Evolutionary conservation across 2,888 invertebrate species (phyloP), one percentile per base, ranked within the genome.

Genomic region (Tipula vernalis): DNA sequence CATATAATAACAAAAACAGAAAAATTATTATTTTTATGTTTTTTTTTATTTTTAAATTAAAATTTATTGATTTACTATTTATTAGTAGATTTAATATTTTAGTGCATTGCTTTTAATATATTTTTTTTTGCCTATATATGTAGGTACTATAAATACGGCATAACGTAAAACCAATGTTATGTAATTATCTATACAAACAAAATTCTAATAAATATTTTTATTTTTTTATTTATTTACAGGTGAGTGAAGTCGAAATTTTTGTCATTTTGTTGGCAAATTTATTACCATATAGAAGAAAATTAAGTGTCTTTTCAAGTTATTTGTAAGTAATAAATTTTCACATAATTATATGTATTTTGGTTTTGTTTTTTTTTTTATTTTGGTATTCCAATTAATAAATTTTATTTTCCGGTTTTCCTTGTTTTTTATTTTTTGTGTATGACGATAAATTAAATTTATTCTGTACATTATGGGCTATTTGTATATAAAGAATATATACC

Each of bases 1-100:
- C 84, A 84, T 84, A 84, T 84, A 39, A 84, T 84, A 39, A 84
- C 36, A 84, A 36, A 84, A 84, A 84, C 71, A 71, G 71, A 71
- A 28, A 71, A 71, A 71, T 71, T 71, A 71, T 71, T 71, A 71
- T 71, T 71, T 71, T 71, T 28, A n/a, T 28, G 28, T 71, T 71
- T 3, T 71, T 71, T 71, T 71, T 71, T 51, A 71, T 71, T 71
- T 71, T 71, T 71, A 71, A 71, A 71, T 71, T 71, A 71, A 71
- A 71, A 71, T 71, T 71, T 71, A 71, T 71, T 71, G 71, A 71
- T 71, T 71, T 71, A 71, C 71, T 71, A 71, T 71, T 28, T 71
- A 71, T 71, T 71, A 71, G 71, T 71, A 71, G 71, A 71, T 71
- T 71, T 71, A 71, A 71, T 71, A 71, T 71, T 71, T 71, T 71